Base-by-base conservation (phyloP, 2,113 vertebrate species). In the Anolis carolinensis region DNA sequence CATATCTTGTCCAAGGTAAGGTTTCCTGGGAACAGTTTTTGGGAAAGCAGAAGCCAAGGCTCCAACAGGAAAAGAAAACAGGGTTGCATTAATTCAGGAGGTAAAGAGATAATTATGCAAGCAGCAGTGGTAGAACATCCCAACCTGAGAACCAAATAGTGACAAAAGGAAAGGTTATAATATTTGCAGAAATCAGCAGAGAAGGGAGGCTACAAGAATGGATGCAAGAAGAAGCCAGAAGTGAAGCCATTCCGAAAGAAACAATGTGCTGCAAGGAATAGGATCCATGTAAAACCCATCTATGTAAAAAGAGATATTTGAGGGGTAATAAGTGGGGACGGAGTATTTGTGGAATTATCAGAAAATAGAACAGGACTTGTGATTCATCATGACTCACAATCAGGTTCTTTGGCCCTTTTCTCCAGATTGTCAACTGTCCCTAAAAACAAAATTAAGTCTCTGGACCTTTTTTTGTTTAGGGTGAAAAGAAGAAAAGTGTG, bases 91-190 rank as follows among this genome's bases (percentile, higher is more conserved):
- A 50, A 88, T 85, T 88, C 88, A 44, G 90, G 50, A 44, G 85
- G 82, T 0, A 90, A 84, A 82, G n/a, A 85, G 77, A 93, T 91
- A 88, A 83, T 73, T 86, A 55, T 84, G 84, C 55, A 63, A 75
- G 72, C 9, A 83, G 32, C 83, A 79, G 90, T 67, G 80, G 78
- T 36, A 77, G 30, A 55, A 92, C 27, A 67, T 0, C 2, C 89
- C 86, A 82, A 52, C 74, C 91, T 0, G 0, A 82, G 79, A 90
- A 72, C 14, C 14, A 79, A 67, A 48, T 5, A 18, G 14, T 81
- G 85, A 79, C 88, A 92, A 16, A n/a, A 86, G 80, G 70, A 91
- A 81, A 92, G 83, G 79, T 88, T 81, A 90, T 83, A 81, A 88
- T 70, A 89, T 91, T 50, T 81, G 86, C 67, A 85, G 70, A 86